Evolutionary conservation across 2,113 vertebrate species (phyloP).

Genomic region (Nematolebias whitei): DNA sequence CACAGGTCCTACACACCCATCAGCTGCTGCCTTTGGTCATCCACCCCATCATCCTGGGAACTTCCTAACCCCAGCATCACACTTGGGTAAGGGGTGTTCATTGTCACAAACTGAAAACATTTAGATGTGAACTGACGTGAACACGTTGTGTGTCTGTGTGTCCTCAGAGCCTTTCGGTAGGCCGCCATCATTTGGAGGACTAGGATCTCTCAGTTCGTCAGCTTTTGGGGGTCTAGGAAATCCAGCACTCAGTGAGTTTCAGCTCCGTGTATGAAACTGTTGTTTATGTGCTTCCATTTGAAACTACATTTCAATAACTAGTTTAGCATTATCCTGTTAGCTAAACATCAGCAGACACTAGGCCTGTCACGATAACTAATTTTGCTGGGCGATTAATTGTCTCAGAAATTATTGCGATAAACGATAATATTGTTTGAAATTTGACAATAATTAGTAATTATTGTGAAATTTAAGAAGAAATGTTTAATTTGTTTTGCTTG

Average conservation of each 20-base stretch:
- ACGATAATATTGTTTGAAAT: too few relatives aligned
- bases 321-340: too few relatives aligned
- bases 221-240: slow-evolving; percentile 98
- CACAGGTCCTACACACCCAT: slow-evolving; percentile 89
- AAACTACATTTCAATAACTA: neutral
- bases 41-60: slow-evolving; percentile 91
- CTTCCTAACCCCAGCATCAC: slow-evolving; percentile 90
- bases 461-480: too few relatives aligned
- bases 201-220: slow-evolving; percentile 90
- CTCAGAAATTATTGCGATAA: too few relatives aligned
- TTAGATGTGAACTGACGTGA: neutral
- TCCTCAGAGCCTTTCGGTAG: slow-evolving; percentile 91
- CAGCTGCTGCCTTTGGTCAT: slow-evolving; percentile 88
- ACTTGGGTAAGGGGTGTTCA: slow-evolving; percentile 83
- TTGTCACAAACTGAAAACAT: neutral
- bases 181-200: slow-evolving; percentile 89
- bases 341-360: neutral
- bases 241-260: slow-evolving; percentile 95
- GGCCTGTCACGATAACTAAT: too few relatives aligned
- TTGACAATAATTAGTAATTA: too few relatives aligned
- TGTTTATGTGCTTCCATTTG: neutral
- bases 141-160: slow-evolving; percentile 39
- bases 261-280: slow-evolving; percentile 28
- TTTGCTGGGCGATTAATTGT: too few relatives aligned
- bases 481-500: too few relatives aligned